phyloP scores from a whole-genome alignment of 2,888 invertebrate species.

The Drosophila borborema region DNA sequence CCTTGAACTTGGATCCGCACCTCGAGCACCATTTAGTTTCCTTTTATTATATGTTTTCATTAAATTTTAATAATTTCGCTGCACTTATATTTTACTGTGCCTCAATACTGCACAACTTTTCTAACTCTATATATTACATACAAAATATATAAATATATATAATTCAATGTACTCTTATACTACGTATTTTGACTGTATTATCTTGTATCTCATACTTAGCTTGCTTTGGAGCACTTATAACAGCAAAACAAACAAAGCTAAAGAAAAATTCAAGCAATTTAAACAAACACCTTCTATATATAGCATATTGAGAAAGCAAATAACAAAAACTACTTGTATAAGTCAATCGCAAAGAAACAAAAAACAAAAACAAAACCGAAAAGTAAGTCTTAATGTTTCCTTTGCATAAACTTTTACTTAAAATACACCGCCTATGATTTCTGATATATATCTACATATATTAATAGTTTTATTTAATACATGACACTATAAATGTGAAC shows the following conservation, averaged over 20 bases:
- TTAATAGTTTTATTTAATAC: neutral
- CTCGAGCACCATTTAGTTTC: conserved; percentile 8
- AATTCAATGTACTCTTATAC: conserved; percentile 62
- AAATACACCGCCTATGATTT: conserved; percentile 42
- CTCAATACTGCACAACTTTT: conserved; percentile 41
- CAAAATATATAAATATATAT: conserved; percentile 36
- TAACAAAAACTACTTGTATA: conserved; percentile 57
- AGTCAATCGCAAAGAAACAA: conserved; percentile 67
- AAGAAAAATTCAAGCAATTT: conserved; percentile 60
- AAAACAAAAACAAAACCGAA: conserved; percentile 70
- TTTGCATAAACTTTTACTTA: conserved; percentile 59
- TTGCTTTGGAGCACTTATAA: conserved; percentile 85
- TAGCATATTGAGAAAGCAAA: conserved; percentile 45
- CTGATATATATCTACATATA: conserved; percentile 14
- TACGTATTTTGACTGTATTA: conserved; percentile 81
- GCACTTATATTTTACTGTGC: conserved; percentile 35
- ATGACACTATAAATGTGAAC: conserved; percentile 18
- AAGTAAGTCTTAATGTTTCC: conserved; percentile 77
- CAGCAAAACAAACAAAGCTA: conserved; percentile 74
- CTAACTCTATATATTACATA: conserved; percentile 38
- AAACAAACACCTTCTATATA: conserved; percentile 55
- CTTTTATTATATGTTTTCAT: conserved; percentile 11
- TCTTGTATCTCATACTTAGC: conserved; percentile 85
- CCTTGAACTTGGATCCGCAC: conserved; percentile 41
- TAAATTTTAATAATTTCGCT: conserved; percentile 17